phyloP scores from a whole-genome alignment of 2,888 invertebrate genomes.

The Busseola fusca region DNA sequence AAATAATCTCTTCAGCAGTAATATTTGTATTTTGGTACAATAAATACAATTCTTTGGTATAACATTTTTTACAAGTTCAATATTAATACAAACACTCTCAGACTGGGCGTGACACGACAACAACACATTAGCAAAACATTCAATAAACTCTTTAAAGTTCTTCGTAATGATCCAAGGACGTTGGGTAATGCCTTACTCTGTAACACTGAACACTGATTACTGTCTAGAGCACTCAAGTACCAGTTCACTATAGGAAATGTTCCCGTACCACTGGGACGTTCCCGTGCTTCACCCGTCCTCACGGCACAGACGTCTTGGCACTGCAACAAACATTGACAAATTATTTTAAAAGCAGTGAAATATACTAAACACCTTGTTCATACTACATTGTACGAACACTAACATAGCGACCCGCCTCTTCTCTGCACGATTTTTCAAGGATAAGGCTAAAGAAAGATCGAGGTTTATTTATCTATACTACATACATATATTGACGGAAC shows the following conservation, averaged over 20 bases:
- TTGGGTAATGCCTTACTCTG: constrained; percentile 15
- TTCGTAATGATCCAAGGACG: constrained; percentile 11
- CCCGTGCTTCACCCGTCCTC: constrained; percentile 76
- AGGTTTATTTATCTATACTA: too few species aligned
- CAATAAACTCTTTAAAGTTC: constrained; percentile 17
- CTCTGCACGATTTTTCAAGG: neutral
- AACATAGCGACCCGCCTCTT: neutral
- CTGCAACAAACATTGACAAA: constrained; percentile 75
- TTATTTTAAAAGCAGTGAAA: neutral
- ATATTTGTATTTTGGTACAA: constrained; percentile 1
- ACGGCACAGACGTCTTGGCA: constrained; percentile 83
- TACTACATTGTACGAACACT: neutral
- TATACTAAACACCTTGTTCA: neutral
- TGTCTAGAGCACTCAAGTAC: constrained; percentile 29
- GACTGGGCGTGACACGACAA: constrained; percentile 14
- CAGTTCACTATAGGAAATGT: constrained; percentile 74
- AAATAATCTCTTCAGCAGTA: constrained; percentile 3
- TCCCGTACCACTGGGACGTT: constrained; percentile 73
- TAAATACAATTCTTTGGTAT: constrained; percentile 54
- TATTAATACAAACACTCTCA: constrained; percentile 12
- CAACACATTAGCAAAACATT: constrained; percentile 30
- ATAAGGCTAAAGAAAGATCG: too few species aligned
- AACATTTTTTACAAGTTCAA: constrained; percentile 53
- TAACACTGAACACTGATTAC: constrained; percentile 52
- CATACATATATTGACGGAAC: too few species aligned